Conservation (phyloP, 2,797 vertebrate species). For the Coreius guichenoti region DNA sequence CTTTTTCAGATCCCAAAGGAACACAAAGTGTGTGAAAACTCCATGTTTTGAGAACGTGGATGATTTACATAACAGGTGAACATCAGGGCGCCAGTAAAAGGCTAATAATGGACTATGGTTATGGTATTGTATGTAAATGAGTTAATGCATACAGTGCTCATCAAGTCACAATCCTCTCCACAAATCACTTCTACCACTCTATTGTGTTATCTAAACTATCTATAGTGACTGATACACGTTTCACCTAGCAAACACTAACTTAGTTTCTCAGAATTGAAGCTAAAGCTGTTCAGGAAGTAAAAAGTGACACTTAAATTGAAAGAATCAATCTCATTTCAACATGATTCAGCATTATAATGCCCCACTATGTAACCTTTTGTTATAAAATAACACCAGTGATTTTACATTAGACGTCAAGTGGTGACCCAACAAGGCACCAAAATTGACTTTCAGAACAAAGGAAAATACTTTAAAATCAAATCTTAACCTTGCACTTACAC, state of each 20-base stretch:
- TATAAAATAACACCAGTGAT: slow-evolving; percentile 10
- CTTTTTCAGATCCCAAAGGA: slow-evolving; percentile 7
- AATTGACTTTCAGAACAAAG: background rate
- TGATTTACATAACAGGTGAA: background rate
- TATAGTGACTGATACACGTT: background rate
- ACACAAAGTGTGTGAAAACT: background rate
- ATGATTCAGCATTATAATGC: background rate
- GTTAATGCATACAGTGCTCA: background rate
- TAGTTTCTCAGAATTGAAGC: background rate
- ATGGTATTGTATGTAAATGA: slow-evolving; percentile 20
- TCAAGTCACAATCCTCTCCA: background rate
- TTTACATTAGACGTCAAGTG: background rate
- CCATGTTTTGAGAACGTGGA: background rate
- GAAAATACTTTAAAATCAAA: background rate
- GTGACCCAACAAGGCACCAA: background rate
- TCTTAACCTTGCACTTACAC: background rate
- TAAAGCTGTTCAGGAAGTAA: background rate
- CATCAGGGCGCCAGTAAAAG: background rate
- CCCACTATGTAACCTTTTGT: background rate
- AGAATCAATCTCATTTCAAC: slow-evolving; percentile 6
- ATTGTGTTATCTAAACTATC: background rate
- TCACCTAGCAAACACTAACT: slow-evolving; percentile 2
- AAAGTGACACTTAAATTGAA: slow-evolving; percentile 12
- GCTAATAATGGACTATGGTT: slow-evolving; percentile 27
- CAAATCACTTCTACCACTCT: slow-evolving; percentile 12